Evolutionary conservation across 2,113 vertebrate genomes (phyloP).

Genomic region (Cebidichthys violaceus): DNA sequence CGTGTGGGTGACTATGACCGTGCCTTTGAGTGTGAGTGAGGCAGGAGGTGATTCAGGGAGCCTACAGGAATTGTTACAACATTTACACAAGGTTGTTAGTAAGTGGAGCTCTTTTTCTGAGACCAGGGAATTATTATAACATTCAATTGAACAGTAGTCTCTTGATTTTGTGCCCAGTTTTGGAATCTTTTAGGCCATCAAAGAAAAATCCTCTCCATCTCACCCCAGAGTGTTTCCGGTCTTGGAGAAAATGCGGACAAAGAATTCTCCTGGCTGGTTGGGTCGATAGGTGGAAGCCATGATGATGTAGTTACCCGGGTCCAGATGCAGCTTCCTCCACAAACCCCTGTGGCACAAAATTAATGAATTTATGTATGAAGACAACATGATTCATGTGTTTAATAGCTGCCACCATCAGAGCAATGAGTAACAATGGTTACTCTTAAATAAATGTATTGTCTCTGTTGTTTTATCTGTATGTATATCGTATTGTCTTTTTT

Average conservation of each 20-base stretch:
- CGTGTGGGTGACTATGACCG: conserved; percentile 33
- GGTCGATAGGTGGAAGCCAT: conserved; percentile 80
- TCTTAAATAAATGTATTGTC: not conserved
- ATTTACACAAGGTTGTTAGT: not conserved
- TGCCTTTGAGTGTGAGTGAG: not conserved
- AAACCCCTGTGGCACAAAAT: conserved; percentile 71
- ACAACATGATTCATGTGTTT: not conserved
- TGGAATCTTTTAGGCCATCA: not conserved
- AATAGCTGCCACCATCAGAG: not conserved
- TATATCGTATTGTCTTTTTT: too few relatives aligned
- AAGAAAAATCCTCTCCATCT: conserved; percentile 12
- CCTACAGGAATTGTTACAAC: conserved; percentile 1
- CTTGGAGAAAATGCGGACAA: conserved; percentile 85
- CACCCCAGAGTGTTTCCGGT: conserved; percentile 83
- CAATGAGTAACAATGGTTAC: not conserved
- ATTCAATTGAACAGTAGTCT: not conserved
- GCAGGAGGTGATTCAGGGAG: conserved; percentile 31
- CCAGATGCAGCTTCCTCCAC: conserved; percentile 80
- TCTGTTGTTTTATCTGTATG: not conserved
- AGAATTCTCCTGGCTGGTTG: conserved; percentile 83
- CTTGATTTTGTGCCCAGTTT: not conserved
- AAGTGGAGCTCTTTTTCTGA: not conserved
- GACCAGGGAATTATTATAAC: not conserved
- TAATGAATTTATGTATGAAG: not conserved
- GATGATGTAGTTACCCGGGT: conserved; percentile 82